These are phyloP conservation scores for Pachyuromys duprasi DNA, from an alignment of 2,797 vertebrate species.

Conservation along the genomic window DNA sequence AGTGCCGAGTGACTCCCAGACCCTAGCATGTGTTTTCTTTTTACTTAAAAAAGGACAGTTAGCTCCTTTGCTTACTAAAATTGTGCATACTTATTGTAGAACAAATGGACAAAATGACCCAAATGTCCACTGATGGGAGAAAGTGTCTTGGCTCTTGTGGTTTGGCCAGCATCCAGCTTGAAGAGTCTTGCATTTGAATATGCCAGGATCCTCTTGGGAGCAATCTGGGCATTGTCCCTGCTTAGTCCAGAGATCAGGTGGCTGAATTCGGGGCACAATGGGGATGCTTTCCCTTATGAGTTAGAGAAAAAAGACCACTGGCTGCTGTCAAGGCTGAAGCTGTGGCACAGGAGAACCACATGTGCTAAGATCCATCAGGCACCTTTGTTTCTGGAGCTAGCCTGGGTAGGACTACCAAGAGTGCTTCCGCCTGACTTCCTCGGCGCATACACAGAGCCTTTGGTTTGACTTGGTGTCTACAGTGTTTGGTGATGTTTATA, in stretches of 20 bases:
- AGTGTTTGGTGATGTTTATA: background rate
- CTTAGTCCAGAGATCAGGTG: background rate
- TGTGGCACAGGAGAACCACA: background rate
- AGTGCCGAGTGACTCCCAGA: background rate
- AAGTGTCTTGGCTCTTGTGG: background rate
- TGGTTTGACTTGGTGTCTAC: background rate
- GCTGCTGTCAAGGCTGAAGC: background rate
- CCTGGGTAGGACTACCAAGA: background rate
- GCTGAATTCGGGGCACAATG: background rate
- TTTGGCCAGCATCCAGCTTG: background rate
- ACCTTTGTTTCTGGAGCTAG: background rate
- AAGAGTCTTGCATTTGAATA: background rate
- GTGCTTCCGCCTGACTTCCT: background rate
- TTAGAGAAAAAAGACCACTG: background rate
- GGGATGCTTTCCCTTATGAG: background rate
- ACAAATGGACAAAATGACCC: slow-evolving; percentile 24
- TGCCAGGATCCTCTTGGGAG: background rate
- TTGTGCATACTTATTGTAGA: slow-evolving; percentile 11
- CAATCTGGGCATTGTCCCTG: background rate
- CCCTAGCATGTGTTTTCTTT: background rate
- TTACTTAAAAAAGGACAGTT: background rate
- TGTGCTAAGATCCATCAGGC: background rate
- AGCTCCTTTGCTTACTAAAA: slow-evolving; percentile 27
- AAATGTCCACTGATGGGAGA: background rate
- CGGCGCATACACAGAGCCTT: background rate